Base-by-base conservation (phyloP, 92 coral and sea anemone species). In the Isaurus tuberculatus region DNA sequence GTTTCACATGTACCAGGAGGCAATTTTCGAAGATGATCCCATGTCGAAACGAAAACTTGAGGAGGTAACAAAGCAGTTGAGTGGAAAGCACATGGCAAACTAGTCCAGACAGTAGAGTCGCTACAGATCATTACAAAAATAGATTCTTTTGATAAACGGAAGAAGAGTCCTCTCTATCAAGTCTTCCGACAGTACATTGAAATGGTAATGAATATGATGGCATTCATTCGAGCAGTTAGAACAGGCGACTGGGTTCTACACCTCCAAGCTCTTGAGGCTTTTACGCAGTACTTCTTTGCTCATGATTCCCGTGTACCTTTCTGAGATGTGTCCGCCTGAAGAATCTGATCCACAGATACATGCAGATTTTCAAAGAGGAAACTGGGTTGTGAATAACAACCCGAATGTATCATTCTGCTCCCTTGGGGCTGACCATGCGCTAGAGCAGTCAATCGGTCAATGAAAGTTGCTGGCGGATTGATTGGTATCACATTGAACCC, bases 351-450 rank as follows among this genome's bases (percentile, higher is more conserved):
- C n/a, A n/a, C n/a, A n/a, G n/a, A n/a, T n/a, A n/a, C n/a, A n/a
- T 58, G 55, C 33, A 7, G 94, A 90, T 63, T 90, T 90, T 69
- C 53, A 79, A 37, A 26, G 51, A 25, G 91, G 87, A 49, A 91
- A 91, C 86, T 88, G 91, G 94, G 87, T 80, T 32, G 94, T 91
- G 5, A 91, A 83, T 77, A 91, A 88, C 25, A 91, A 88, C 55
- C 60, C 79, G 28, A 58, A 32, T 29, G 91, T 87, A 60, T 11
- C 92, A 28, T 85, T 85, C 70, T 66, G 87, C 70, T 83, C 72
- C n/a, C 83, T 84, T 15, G n/a, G n/a, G n/a, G n/a, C n/a, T n/a
- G n/a, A n/a, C n/a, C n/a, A n/a, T n/a, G n/a, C n/a, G n/a, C n/a
- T 88, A 20, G 94, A 81, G 83, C 94, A 88, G 68, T 84, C 49